A percentile compares a stretch with the other conserved stretches of the same genome.
Evolutionary conservation across 2,113 vertebrate genomes (phyloP).

Genomic region (Gasterosteus aculeatus): DNA sequence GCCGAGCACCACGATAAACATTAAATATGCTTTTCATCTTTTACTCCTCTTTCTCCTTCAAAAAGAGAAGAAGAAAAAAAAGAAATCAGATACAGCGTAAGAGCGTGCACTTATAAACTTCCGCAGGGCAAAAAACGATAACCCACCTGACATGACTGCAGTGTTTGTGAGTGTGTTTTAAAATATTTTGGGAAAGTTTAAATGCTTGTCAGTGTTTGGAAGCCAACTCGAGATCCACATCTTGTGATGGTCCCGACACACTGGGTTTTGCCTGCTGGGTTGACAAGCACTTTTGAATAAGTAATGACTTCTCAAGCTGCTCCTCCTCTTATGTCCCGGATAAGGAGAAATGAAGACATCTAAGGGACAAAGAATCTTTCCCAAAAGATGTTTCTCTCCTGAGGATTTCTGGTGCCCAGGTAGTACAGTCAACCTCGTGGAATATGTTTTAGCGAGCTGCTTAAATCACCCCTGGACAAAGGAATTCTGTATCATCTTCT

Average conservation of each 20-base stretch:
- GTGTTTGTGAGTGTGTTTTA: constrained; percentile 32
- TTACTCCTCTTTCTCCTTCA: constrained; percentile 74
- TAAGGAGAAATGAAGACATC: constrained; percentile 63
- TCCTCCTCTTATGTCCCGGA: constrained; percentile 63
- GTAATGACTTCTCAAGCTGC: constrained; percentile 57
- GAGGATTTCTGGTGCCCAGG: constrained; percentile 8
- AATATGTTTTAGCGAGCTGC: constrained; percentile 20
- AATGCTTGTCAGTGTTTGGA: constrained; percentile 71
- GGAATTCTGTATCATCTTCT: constrained; percentile 35
- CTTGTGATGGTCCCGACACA: constrained; percentile 67
- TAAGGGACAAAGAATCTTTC: constrained; percentile 59
- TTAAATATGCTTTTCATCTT: constrained; percentile 88
- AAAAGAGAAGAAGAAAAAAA: constrained; percentile 49
- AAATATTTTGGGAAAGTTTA: constrained; percentile 67
- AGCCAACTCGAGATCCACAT: constrained; percentile 29
- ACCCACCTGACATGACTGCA: constrained; percentile 56
- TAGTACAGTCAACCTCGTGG: constrained; percentile 1
- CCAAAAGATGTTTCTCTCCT: constrained; percentile 16
- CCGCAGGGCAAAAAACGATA: constrained; percentile 74
- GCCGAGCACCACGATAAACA: constrained; percentile 79
- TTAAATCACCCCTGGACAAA: constrained; percentile 52
- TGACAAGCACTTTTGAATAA: constrained; percentile 61
- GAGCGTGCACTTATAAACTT: constrained; percentile 75
- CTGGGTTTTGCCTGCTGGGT: constrained; percentile 44
- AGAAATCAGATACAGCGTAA: constrained; percentile 59